These are phyloP conservation scores for Brassicogethes aeneus DNA, from an alignment of 2,888 invertebrate species.

Conservation along the genomic window DNA sequence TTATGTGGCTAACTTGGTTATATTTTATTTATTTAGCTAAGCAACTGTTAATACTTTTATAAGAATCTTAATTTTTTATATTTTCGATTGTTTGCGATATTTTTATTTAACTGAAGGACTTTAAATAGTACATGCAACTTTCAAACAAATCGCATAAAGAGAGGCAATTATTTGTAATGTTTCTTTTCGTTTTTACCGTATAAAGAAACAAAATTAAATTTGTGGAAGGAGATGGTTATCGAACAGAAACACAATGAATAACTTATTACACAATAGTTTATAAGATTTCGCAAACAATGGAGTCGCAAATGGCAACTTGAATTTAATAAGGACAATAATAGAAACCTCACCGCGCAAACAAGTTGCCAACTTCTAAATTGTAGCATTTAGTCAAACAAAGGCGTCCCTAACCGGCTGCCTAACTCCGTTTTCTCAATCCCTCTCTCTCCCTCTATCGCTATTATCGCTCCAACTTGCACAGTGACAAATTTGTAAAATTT, in stretches of 20 bases:
- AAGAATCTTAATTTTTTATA: too few relatives aligned
- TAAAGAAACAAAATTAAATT: too few relatives aligned
- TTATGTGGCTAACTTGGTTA: too few relatives aligned
- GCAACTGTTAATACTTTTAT: too few relatives aligned
- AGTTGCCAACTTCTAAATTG: constrained; percentile 41
- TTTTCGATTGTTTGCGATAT: too few relatives aligned
- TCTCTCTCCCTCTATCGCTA: neutral
- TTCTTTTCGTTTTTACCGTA: too few relatives aligned
- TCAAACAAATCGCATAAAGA: too few relatives aligned
- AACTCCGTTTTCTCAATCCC: neutral
- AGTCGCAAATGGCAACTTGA: constrained; percentile 40
- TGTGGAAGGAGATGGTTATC: constrained; percentile 16
- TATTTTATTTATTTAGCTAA: too few relatives aligned
- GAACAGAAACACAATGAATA: constrained; percentile 27
- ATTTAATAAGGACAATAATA: constrained; percentile 42
- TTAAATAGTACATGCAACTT: too few relatives aligned
- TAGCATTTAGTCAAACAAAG: constrained; percentile 42
- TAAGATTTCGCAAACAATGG: constrained; percentile 40
- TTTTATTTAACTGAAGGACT: too few relatives aligned
- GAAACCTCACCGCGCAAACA: constrained; percentile 39
- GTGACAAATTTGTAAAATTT: too few relatives aligned
- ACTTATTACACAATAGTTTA: constrained; percentile 40
- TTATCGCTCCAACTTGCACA: constrained; percentile 28
- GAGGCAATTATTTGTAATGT: too few relatives aligned
- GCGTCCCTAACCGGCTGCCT: constrained; percentile 22